Conservation (phyloP, 2,888 invertebrate species). For the Byasa hedistus region DNA sequence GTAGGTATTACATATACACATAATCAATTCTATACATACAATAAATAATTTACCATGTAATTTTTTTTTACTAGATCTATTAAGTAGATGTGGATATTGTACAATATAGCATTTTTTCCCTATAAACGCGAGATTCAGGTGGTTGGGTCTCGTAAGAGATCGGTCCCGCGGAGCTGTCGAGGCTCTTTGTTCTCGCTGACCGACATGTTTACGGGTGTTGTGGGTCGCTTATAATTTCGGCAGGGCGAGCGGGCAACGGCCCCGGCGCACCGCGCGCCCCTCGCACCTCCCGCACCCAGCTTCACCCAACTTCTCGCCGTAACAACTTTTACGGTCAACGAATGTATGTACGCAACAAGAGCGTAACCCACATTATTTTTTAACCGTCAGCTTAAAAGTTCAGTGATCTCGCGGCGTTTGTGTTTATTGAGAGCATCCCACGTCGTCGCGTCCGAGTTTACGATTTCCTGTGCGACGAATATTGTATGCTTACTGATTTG, state of each 20-base stretch:
- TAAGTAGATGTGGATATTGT: too few relatives aligned
- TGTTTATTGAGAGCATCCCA: constrained; percentile 73
- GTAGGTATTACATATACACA: too few relatives aligned
- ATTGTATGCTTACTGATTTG: constrained; percentile 34
- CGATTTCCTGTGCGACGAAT: constrained; percentile 62
- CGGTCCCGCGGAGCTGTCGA: constrained; percentile 28
- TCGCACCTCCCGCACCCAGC: constrained; percentile 40
- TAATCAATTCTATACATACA: too few relatives aligned
- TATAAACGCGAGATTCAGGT: constrained; percentile 19
- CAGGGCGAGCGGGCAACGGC: constrained; percentile 65
- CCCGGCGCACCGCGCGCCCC: constrained; percentile 40
- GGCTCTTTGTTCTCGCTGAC: constrained; percentile 70
- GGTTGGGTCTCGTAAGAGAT: constrained; percentile 9
- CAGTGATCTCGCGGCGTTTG: constrained; percentile 69
- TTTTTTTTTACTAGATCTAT: too few relatives aligned
- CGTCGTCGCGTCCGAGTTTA: constrained; percentile 57
- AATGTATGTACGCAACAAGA: constrained; percentile 76
- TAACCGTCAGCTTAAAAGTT: constrained; percentile 77
- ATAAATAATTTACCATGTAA: too few relatives aligned
- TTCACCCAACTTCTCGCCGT: constrained; percentile 53
- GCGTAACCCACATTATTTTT: constrained; percentile 80
- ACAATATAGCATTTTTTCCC: constrained; percentile 2
- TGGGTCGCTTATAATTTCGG: constrained; percentile 77
- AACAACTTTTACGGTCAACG: constrained; percentile 77
- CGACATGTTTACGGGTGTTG: constrained; percentile 67